Percentiles rank a stretch among this genome's conserved stretches.
Evolutionary conservation across 2,113 vertebrate species (phyloP).

Genomic region (Urocolius indicus): DNA sequence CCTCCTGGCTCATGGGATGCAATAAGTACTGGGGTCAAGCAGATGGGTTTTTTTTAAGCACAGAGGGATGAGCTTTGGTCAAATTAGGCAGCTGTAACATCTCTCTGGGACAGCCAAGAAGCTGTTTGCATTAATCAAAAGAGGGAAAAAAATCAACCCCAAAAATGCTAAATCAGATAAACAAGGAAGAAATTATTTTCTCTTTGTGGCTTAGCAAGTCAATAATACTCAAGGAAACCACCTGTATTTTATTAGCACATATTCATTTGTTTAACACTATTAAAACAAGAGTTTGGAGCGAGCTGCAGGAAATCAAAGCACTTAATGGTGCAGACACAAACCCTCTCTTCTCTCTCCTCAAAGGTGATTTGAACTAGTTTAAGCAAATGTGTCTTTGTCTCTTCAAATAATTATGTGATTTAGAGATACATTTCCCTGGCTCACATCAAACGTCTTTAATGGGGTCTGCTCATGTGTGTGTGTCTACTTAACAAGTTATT

Average conservation of each 20-base stretch:
- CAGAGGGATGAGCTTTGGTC: background rate
- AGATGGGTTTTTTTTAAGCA: background rate
- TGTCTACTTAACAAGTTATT: conserved; percentile 21
- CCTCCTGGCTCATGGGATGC: rapidly evolving
- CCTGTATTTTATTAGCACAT: conserved; percentile 19
- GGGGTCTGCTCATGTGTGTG: background rate
- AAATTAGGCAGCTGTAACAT: background rate
- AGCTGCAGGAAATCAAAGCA: conserved; percentile 34
- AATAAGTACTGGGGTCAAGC: background rate
- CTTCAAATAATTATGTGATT: conserved; percentile 67
- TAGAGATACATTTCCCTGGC: conserved; percentile 12
- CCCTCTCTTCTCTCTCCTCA: conserved; percentile 5
- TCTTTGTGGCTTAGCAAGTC: background rate
- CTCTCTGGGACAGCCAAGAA: background rate
- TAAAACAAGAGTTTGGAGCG: background rate
- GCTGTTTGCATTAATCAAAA: background rate
- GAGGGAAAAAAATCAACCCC: background rate
- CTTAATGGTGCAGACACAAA: conserved; percentile 14
- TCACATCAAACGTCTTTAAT: conserved; percentile 48
- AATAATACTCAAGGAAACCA: conserved; percentile 12
- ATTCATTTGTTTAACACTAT: background rate
- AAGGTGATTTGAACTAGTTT: conserved; percentile 48
- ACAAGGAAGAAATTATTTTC: background rate
- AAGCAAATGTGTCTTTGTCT: conserved; percentile 21
- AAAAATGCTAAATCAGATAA: background rate